Evolutionary conservation across 2,113 vertebrate species (phyloP).

Genomic region (Podiceps cristatus): DNA sequence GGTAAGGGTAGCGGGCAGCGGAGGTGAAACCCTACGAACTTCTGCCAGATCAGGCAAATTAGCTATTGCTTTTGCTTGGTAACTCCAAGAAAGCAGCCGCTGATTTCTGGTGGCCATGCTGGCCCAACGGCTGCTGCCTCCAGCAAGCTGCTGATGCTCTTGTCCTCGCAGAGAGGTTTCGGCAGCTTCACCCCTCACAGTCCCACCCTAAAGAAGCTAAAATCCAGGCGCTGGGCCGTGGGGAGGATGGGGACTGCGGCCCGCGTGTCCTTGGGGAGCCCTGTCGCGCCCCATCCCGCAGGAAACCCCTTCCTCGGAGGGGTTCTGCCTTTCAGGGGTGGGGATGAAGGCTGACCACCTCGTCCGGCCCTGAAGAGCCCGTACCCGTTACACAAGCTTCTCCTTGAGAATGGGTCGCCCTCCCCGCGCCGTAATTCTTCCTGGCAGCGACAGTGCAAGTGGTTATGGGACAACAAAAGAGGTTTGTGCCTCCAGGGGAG

Average conservation of each 20-base stretch:
- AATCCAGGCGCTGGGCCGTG: not conserved
- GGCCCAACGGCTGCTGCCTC: not conserved
- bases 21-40: not conserved
- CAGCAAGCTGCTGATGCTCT: not conserved
- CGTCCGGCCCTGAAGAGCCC: fast-evolving
- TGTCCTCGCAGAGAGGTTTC: not conserved
- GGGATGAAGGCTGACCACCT: not conserved
- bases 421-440: not conserved
- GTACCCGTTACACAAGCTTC: not conserved
- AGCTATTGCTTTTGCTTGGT: fast-evolving
- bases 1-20: not conserved
- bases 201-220: not conserved
- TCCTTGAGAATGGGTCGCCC: not conserved
- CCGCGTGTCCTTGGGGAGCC: not conserved
- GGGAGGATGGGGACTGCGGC: not conserved
- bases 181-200: not conserved
- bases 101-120: not conserved
- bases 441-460: not conserved
- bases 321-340: not conserved
- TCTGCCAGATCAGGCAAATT: not conserved
- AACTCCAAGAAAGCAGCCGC: not conserved
- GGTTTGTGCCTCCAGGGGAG: slow-evolving; percentile 47
- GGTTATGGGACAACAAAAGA: slow-evolving; percentile 32
- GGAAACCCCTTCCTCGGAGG: not conserved
- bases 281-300: fast-evolving